Percentiles rank a stretch among this genome's conserved stretches.
Evolutionary conservation across 2,888 invertebrate genomes (phyloP).

Genomic region (Philopedon plagiatum): DNA sequence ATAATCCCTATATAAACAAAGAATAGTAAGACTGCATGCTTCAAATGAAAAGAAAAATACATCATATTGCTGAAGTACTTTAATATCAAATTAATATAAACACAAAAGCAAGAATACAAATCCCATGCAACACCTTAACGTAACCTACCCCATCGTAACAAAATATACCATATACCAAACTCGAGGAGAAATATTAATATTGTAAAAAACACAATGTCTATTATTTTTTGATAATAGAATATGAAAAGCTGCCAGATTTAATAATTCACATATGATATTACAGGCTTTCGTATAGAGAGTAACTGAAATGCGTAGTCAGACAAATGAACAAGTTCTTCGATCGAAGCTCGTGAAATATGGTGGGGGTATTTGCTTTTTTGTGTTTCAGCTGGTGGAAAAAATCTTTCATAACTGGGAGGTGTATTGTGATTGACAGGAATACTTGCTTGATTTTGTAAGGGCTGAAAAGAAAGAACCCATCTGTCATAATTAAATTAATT

Average conservation of each 20-base stretch:
- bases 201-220: constrained; percentile 51
- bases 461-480: not conserved
- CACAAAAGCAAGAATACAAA: constrained; percentile 42
- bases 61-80: constrained; percentile 15
- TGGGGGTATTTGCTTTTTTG: constrained; percentile 54
- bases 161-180: constrained; percentile 27
- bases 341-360: constrained; percentile 56
- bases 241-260: constrained; percentile 57
- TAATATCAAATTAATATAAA: constrained; percentile 23
- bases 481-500: not conserved
- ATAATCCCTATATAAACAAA: constrained; percentile 12
- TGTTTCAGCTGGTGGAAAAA: constrained; percentile 18
- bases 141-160: constrained; percentile 58
- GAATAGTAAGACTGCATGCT: constrained; percentile 36
- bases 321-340: constrained; percentile 57
- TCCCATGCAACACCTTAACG: constrained; percentile 40
- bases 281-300: constrained; percentile 61
- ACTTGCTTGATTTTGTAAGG: not conserved
- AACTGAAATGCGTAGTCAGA: constrained; percentile 54
- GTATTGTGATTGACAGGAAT: not conserved
- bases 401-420: constrained; percentile 3
- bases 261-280: constrained; percentile 57
- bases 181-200: constrained; percentile 53
- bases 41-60: constrained; percentile 17
- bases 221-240: constrained; percentile 54